phyloP scores from a whole-genome alignment of 1,140 invertebrate genomes.

The Polyergus mexicanus region DNA sequence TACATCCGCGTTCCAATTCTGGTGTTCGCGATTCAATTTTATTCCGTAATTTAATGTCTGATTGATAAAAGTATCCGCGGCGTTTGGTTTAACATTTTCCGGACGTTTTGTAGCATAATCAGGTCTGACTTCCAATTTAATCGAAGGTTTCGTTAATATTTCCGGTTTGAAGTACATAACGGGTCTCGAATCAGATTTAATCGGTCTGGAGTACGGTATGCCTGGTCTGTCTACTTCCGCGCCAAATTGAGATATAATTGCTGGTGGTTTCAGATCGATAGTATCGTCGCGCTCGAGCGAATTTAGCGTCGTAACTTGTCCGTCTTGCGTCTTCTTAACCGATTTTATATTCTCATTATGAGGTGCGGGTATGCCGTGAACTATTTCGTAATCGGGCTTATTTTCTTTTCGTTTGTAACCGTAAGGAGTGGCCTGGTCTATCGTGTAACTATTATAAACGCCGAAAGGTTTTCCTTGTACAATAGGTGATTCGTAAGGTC shows the following conservation, averaged over 20 bases:
- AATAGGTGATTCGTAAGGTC: slow-evolving; percentile 74
- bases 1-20: slow-evolving; percentile 47
- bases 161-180: slow-evolving; percentile 66
- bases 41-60: slow-evolving; percentile 7
- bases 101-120: slow-evolving; percentile 13
- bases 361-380: slow-evolving; percentile 73
- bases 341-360: slow-evolving; percentile 53
- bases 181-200: slow-evolving; percentile 67
- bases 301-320: slow-evolving; percentile 22
- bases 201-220: slow-evolving; percentile 75
- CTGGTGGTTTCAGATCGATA: slow-evolving; percentile 79
- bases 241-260: slow-evolving; percentile 73
- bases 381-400: slow-evolving; percentile 73
- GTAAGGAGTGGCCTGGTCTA: slow-evolving; percentile 61
- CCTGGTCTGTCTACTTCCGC: slow-evolving; percentile 70
- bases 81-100: slow-evolving; percentile 27
- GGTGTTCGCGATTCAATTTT: slow-evolving; percentile 50
- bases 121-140: slow-evolving; percentile 49
- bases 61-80: slow-evolving; percentile 35
- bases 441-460: slow-evolving; percentile 71
- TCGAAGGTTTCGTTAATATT: slow-evolving; percentile 63
- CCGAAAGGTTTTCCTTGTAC: slow-evolving; percentile 80
- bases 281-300: slow-evolving; percentile 73
- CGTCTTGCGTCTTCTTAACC: slow-evolving; percentile 29
- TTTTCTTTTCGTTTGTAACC: slow-evolving; percentile 66